Evolutionary conservation across 2,888 invertebrate genomes (phyloP).

Genomic region (Aleiodes leptofemur): DNA sequence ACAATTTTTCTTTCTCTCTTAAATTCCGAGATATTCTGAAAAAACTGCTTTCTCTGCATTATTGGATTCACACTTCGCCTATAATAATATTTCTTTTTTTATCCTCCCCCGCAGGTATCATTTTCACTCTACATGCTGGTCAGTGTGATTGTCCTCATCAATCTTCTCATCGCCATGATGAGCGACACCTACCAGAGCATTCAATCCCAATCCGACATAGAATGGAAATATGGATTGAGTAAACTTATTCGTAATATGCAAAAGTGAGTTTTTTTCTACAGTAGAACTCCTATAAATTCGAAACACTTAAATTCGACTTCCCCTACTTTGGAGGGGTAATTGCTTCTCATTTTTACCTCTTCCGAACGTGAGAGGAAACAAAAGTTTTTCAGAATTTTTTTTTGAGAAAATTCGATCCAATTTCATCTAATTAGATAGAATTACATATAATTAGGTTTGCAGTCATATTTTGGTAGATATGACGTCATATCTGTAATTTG

Average conservation of each 20-base stretch:
- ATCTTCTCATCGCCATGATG: slow-evolving; percentile 99
- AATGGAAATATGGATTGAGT: slow-evolving; percentile 87
- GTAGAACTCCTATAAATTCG: too few species aligned
- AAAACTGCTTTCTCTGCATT: slow-evolving; percentile 13
- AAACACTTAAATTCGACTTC: too few species aligned
- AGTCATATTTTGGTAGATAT: too few species aligned
- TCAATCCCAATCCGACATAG: slow-evolving; percentile 87
- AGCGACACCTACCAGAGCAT: slow-evolving; percentile 99
- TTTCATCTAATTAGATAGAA: too few species aligned
- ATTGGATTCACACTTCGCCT: too few species aligned
- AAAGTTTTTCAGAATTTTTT: too few species aligned
- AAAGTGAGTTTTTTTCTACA: slow-evolving; percentile 70
- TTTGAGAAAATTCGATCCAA: too few species aligned
- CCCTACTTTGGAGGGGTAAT: too few species aligned
- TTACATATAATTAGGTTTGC: too few species aligned
- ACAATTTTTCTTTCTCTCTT: slow-evolving; percentile 1
- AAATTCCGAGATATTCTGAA: background rate
- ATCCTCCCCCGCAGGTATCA: slow-evolving; percentile 76
- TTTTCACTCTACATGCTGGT: slow-evolving; percentile 98
- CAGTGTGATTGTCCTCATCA: slow-evolving; percentile 98
- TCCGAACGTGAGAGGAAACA: too few species aligned
- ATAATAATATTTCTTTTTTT: background rate
- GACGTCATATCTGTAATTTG: too few species aligned
- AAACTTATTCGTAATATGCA: slow-evolving; percentile 86
- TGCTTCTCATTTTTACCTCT: too few species aligned